Evolutionary conservation across 2,113 vertebrate species (phyloP).

Genomic region (Acanthisitta chloris): DNA sequence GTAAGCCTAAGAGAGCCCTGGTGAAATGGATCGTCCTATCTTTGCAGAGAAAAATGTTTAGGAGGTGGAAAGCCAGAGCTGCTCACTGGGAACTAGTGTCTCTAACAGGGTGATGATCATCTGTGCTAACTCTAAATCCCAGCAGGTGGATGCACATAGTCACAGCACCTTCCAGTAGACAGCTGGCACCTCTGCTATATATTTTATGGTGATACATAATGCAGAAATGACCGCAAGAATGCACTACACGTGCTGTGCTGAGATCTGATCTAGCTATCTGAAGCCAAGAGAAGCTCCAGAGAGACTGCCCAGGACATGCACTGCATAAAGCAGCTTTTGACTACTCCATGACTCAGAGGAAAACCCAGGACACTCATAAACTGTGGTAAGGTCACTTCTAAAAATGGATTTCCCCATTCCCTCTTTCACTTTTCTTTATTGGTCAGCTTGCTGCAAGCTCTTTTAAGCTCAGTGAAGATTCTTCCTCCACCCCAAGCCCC

Average conservation of each 20-base stretch:
- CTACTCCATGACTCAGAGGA: background rate
- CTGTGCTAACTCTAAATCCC: background rate
- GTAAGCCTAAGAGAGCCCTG: background rate
- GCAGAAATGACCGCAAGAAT: slow-evolving; percentile 2
- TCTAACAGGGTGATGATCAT: background rate
- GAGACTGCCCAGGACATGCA: background rate
- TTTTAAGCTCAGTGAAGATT: background rate
- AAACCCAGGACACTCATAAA: background rate
- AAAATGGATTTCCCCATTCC: background rate
- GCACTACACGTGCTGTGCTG: background rate
- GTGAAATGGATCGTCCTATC: background rate
- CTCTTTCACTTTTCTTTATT: background rate
- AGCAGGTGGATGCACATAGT: background rate
- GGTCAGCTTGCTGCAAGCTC: background rate
- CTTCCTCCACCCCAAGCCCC: background rate
- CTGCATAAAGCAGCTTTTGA: background rate
- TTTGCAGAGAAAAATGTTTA: background rate
- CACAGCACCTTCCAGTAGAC: background rate
- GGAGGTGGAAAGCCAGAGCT: background rate
- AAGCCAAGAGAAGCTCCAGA: background rate
- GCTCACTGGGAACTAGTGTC: background rate
- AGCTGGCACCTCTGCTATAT: background rate
- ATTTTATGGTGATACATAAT: background rate
- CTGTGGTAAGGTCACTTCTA: background rate
- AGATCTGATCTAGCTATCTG: background rate